These are phyloP conservation scores for Diachrysia chrysitis DNA, from an alignment of 2,888 invertebrate species.

Conservation along the genomic window DNA sequence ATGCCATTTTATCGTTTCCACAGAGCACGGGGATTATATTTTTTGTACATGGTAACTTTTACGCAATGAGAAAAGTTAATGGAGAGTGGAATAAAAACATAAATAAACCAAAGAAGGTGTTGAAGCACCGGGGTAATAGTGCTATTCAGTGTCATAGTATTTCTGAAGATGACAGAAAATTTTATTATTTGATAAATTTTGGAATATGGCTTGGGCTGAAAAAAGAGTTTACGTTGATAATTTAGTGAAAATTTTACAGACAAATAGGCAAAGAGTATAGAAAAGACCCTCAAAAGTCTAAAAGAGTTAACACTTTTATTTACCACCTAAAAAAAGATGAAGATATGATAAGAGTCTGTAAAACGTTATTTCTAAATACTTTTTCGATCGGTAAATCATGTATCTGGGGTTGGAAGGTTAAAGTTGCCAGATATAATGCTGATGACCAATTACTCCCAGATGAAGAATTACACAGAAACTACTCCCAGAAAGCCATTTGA, in stretches of 20 bases:
- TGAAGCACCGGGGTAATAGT: background rate
- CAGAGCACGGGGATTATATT: slow-evolving; percentile 5
- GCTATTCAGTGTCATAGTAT: background rate
- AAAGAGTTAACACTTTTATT: background rate
- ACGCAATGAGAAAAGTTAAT: background rate
- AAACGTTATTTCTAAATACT: slow-evolving; percentile 9
- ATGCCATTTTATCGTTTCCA: slow-evolving; percentile 7
- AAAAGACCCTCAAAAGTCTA: background rate
- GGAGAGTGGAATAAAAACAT: background rate
- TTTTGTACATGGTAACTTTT: background rate
- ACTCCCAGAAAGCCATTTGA: slow-evolving; percentile 11
- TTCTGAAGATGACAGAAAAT: background rate
- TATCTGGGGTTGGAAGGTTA: slow-evolving; percentile 14
- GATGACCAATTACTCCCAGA: slow-evolving; percentile 15
- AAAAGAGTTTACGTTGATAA: background rate
- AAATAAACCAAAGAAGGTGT: background rate
- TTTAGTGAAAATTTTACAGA: background rate
- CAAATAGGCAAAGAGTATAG: slow-evolving; percentile 6
- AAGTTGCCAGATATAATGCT: slow-evolving; percentile 5
- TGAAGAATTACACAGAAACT: too few species aligned
- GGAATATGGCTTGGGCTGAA: background rate
- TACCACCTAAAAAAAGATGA: slow-evolving; percentile 6
- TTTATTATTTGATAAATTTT: background rate
- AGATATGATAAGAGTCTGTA: background rate
- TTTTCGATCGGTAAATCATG: slow-evolving; percentile 18